Conservation (phyloP, 2,113 vertebrate species). For the Riparia riparia region DNA sequence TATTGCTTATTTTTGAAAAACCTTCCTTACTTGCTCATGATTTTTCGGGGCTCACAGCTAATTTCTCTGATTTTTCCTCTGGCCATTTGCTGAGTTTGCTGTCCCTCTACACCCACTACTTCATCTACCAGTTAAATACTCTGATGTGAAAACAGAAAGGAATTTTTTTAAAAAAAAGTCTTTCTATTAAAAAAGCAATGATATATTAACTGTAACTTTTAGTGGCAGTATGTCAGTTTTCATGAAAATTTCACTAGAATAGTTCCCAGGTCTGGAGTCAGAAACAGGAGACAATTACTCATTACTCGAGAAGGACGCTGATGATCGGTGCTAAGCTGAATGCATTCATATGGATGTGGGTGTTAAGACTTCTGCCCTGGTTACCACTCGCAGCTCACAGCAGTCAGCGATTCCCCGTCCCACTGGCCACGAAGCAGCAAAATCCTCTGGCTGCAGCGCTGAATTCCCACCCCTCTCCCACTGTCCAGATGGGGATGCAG, state of each 20-base stretch:
- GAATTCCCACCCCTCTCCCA: background rate
- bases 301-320: background rate
- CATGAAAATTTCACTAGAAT: background rate
- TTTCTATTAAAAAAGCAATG: background rate
- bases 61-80: background rate
- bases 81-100: background rate
- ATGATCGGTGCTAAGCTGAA: fast-evolving
- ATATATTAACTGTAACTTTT: background rate
- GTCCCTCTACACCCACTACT: background rate
- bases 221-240: background rate
- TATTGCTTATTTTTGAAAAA: background rate
- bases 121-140: background rate
- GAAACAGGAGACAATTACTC: background rate
- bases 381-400: too few relatives aligned
- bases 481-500: background rate
- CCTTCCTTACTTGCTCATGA: background rate
- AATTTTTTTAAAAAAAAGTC: background rate
- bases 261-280: background rate
- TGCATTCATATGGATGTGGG: background rate
- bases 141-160: background rate
- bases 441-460: fast-evolving
- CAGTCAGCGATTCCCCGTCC: fast-evolving
- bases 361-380: fast-evolving
- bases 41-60: background rate
- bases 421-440: fast-evolving